A percentile compares a stretch with the other conserved stretches of the same genome.
These are phyloP conservation scores for Apocrypta bakeri DNA, from an alignment of 1,140 invertebrate species.

Conservation along the genomic window DNA sequence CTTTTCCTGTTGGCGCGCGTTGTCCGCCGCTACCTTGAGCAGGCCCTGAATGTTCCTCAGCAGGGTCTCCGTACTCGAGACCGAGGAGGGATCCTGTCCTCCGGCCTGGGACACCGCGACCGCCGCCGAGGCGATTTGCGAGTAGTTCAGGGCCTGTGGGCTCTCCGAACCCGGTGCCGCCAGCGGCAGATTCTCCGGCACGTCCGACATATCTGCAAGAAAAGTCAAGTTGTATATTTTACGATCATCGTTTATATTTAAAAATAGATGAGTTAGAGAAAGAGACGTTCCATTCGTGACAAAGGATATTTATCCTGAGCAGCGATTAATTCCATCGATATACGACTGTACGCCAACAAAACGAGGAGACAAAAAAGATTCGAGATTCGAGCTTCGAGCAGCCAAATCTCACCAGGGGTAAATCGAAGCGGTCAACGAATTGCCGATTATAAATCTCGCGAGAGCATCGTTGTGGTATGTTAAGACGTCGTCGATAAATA, in stretches of 20 bases:
- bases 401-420: background rate
- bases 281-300: no score
- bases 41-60: conserved; percentile 96
- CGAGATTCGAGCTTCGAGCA: background rate
- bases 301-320: no score
- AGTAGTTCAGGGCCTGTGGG: conserved; percentile 83
- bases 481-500: conserved; percentile 36
- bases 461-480: background rate
- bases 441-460: background rate
- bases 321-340: no score
- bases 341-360: background rate
- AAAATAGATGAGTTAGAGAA: no score
- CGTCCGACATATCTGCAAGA: conserved; percentile 79
- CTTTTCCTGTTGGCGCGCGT: conserved; percentile 94
- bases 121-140: conserved; percentile 77
- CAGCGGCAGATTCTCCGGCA: conserved; percentile 76
- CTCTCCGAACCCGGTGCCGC: conserved; percentile 77
- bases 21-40: conserved; percentile 95
- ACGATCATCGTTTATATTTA: no score
- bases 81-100: conserved; percentile 75
- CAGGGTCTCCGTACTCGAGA: conserved; percentile 92
- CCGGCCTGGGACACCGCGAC: conserved; percentile 69
- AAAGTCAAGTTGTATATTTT: background rate
- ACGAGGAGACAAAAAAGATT: background rate
- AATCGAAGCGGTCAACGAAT: background rate